These are phyloP conservation scores for Epinephelus awoara DNA, from an alignment of 2,797 vertebrate genomes.

Conservation along the genomic window DNA sequence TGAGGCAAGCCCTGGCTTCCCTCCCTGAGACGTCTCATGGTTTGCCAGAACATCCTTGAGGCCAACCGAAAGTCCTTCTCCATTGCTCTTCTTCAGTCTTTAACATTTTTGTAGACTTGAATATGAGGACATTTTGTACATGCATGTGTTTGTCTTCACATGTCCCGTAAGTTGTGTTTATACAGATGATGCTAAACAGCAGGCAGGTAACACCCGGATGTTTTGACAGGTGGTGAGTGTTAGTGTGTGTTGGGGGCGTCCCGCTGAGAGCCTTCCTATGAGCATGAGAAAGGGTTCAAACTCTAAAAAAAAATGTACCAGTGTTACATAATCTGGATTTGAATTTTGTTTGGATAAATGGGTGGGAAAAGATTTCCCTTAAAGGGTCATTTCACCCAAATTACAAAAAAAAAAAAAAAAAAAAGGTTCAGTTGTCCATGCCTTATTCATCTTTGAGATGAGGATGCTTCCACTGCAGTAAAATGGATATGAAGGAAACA, in stretches of 20 bases:
- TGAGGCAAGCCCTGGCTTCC: too few species aligned
- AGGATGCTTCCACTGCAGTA: background rate
- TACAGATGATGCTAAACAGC: conserved; percentile 75
- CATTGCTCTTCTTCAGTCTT: too few species aligned
- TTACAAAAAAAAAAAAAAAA: background rate
- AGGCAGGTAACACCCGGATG: conserved; percentile 76
- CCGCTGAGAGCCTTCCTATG: conserved; percentile 37
- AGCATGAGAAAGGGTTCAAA: conserved; percentile 27
- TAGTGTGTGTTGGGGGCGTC: conserved; percentile 27
- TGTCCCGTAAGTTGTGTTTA: conserved; percentile 65
- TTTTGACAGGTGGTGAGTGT: conserved; percentile 75
- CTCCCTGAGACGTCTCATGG: too few species aligned
- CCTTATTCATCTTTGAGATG: background rate
- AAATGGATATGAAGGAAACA: background rate
- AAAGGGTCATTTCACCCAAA: conserved; percentile 1
- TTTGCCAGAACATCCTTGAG: too few species aligned
- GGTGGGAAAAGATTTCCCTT: background rate
- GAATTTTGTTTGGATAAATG: background rate
- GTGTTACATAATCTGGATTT: conserved; percentile 29
- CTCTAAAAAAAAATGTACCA: background rate
- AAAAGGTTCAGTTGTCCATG: background rate
- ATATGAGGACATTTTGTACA: conserved; percentile 12
- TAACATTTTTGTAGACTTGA: background rate
- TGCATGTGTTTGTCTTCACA: conserved; percentile 18
- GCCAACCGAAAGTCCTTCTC: too few species aligned